Conservation (phyloP, 1,140 invertebrate species). For the Agraylea sexmaculata region DNA sequence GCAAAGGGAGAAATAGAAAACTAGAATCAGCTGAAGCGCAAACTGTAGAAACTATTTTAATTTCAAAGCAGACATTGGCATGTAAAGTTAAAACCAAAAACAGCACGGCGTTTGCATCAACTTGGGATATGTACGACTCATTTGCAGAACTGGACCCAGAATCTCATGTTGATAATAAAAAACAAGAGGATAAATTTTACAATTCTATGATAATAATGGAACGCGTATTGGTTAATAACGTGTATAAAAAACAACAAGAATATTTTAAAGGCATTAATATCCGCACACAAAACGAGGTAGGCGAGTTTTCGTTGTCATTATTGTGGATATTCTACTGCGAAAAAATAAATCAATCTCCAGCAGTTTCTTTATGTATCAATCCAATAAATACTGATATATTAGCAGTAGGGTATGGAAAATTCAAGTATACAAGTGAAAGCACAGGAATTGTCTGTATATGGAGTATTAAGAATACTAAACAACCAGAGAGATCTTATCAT, state of each 20-base stretch:
- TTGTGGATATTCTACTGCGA: constrained; percentile 50
- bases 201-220: constrained; percentile 51
- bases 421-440: constrained; percentile 35
- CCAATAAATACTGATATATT: constrained; percentile 49
- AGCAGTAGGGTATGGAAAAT: constrained; percentile 59
- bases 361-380: constrained; percentile 51
- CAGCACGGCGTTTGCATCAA: constrained; percentile 49
- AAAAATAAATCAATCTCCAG: constrained; percentile 34
- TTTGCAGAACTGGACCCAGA: constrained; percentile 28
- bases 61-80: constrained; percentile 47
- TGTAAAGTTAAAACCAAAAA: constrained; percentile 40
- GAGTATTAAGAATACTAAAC: constrained; percentile 76
- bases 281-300: not conserved
- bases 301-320: constrained; percentile 43
- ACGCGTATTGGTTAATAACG: constrained; percentile 53
- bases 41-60: constrained; percentile 44
- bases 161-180: not conserved
- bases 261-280: constrained; percentile 43
- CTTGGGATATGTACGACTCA: constrained; percentile 62
- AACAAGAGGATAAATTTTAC: constrained; percentile 24
- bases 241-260: constrained; percentile 49
- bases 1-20: constrained; percentile 49
- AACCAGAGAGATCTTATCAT: constrained; percentile 59
- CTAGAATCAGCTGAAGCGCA: constrained; percentile 51
- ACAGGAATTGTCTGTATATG: constrained; percentile 64